Evolutionary conservation across 2,113 vertebrate species (phyloP).

Genomic region (Chamaetylas fuelleborni): DNA sequence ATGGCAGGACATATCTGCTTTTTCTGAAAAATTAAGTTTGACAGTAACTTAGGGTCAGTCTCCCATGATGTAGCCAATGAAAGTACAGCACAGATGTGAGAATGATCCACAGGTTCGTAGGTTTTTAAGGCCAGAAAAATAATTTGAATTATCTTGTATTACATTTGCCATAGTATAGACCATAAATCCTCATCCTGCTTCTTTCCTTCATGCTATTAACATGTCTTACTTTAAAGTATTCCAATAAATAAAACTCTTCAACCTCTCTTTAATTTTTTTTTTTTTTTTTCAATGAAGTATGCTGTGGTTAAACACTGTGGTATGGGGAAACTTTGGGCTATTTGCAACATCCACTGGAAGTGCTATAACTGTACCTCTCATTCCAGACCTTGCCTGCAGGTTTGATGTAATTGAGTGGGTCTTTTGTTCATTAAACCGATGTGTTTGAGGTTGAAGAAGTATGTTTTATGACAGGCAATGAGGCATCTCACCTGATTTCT

Average conservation of each 20-base stretch:
- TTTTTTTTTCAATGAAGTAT: background rate
- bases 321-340: background rate
- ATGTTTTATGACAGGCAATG: background rate
- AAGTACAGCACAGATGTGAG: background rate
- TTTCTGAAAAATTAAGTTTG: background rate
- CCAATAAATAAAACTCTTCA: background rate
- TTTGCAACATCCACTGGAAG: background rate
- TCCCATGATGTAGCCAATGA: background rate
- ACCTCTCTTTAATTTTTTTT: background rate
- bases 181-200: background rate
- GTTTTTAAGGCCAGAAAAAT: background rate
- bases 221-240: background rate
- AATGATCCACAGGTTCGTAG: background rate
- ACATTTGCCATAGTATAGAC: background rate
- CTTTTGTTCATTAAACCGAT: background rate
- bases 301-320: background rate
- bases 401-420: background rate
- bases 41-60: background rate
- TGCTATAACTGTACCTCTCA: background rate
- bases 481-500: background rate
- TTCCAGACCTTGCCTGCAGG: background rate
- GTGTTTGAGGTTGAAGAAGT: background rate
- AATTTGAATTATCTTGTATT: background rate
- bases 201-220: background rate
- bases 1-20: accelerated